Percentiles rank a stretch among this genome's conserved stretches.
Conservation (phyloP, 2,888 invertebrate genomes). For the Archips xylosteana region DNA sequence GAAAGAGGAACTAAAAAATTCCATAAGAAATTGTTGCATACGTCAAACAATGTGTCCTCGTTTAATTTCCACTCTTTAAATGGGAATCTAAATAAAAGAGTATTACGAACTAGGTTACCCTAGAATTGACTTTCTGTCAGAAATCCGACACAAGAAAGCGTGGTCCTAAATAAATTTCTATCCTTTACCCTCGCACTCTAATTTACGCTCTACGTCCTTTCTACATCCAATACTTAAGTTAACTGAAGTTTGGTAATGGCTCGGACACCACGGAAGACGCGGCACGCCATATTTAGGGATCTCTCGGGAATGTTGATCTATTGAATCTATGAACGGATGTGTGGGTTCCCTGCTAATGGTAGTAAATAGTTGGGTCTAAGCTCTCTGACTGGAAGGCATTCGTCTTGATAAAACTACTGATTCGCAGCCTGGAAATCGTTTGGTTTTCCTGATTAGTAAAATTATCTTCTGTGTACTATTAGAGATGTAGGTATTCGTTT, state of each 20-base stretch:
- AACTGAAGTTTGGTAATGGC: slow-evolving; percentile 68
- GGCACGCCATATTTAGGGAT: slow-evolving; percentile 65
- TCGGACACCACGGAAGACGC: slow-evolving; percentile 62
- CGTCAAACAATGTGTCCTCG: no score
- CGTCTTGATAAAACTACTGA: slow-evolving; percentile 12
- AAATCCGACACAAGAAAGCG: no score
- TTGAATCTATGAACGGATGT: slow-evolving; percentile 46
- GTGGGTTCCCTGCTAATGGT: slow-evolving; percentile 33
- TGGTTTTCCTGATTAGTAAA: background rate
- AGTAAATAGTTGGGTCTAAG: slow-evolving; percentile 21
- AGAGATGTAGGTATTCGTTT: no score
- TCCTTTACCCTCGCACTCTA: background rate
- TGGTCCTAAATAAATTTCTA: no score
- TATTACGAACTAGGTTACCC: no score
- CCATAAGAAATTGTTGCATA: no score
- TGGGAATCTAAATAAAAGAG: no score
- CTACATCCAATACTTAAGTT: slow-evolving; percentile 57
- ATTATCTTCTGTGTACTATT: background rate
- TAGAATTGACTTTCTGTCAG: no score
- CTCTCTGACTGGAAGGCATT: slow-evolving; percentile 21
- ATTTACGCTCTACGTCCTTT: background rate
- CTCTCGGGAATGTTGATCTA: slow-evolving; percentile 61
- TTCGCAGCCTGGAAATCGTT: background rate
- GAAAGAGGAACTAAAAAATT: no score
- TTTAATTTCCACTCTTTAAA: no score